These are phyloP conservation scores for Vidua macroura DNA, from an alignment of 2,113 vertebrate genomes.

Conservation along the genomic window DNA sequence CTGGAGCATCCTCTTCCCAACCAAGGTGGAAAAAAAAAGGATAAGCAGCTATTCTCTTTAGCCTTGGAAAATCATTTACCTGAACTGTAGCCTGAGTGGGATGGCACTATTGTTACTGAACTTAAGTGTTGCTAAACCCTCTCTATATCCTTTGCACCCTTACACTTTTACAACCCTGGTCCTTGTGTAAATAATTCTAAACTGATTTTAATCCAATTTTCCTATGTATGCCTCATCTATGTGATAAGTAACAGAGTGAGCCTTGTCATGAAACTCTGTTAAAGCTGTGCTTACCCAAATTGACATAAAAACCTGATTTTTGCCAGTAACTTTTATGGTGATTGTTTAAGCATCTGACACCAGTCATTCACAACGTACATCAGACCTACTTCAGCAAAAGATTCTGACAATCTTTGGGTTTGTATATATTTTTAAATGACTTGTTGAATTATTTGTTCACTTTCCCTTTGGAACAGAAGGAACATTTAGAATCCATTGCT, in stretches of 20 bases:
- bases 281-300: neutral
- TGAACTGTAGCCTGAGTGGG: neutral
- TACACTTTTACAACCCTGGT: neutral
- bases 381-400: neutral
- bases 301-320: neutral
- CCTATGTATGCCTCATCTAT: neutral
- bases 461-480: neutral
- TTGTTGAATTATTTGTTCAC: neutral
- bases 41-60: neutral
- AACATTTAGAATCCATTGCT: neutral
- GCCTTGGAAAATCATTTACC: neutral
- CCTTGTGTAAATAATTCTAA: neutral
- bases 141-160: neutral
- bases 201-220: neutral
- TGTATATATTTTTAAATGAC: neutral
- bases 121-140: neutral
- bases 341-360: neutral
- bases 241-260: neutral
- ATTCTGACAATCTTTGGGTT: neutral
- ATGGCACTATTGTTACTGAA: neutral
- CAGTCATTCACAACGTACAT: neutral
- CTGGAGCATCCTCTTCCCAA: neutral
- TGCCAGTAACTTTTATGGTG: neutral
- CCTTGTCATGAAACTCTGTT: neutral
- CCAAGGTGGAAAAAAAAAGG: neutral